Evolutionary conservation across 1,140 invertebrate species (phyloP), one percentile per base, ranked within the genome.

Genomic region (Dendrolimus punctatus): DNA sequence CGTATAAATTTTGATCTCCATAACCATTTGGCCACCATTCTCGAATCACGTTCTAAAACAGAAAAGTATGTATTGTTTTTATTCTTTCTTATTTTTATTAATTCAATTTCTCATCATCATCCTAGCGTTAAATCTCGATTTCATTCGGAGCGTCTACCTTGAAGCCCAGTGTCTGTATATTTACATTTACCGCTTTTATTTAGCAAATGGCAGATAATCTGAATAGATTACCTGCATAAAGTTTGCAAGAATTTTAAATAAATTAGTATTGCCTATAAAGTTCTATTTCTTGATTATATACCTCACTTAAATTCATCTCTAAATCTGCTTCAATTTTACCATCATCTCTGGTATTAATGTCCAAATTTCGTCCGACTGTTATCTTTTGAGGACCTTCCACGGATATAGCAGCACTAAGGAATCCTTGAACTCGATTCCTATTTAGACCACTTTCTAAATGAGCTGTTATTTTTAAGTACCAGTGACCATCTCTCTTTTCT

Each of bases 11-110:
- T 78, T 96, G 96, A 8, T 90, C 77, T 38, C 98, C 98, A 73
- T 94, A 95, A 49, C 96, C 97, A 88, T 97, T 98, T 0, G 98
- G 98, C 97, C 97, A 99, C 98, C 98, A 99, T 9, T 89, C 41
- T 5, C 71, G 64, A 9, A 86, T 57, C 6, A 73, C 51, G 58
- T 83, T 84, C 82, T 86, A 48, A 40, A 72, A 78, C 46, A 54
- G 53, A 43, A 57, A 39, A 40, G 8, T 7, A 39, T 40, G n/a
- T 39, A 39, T 43, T 47, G 5, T 52, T 48, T 38, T 38, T 48
- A 48, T 44, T 10, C 47, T 23, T 9, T 36, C 48, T 8, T 37
- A 45, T 23, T 23, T 2, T 23, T 23, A 23, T 23, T 23, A 23
- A 23, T 3, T 23, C 23, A 23, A 23, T 23, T 23, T 23, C 23